Evolutionary conservation across 2,797 vertebrate genomes (phyloP).

Genomic region (Stomatorhinus walkeri): DNA sequence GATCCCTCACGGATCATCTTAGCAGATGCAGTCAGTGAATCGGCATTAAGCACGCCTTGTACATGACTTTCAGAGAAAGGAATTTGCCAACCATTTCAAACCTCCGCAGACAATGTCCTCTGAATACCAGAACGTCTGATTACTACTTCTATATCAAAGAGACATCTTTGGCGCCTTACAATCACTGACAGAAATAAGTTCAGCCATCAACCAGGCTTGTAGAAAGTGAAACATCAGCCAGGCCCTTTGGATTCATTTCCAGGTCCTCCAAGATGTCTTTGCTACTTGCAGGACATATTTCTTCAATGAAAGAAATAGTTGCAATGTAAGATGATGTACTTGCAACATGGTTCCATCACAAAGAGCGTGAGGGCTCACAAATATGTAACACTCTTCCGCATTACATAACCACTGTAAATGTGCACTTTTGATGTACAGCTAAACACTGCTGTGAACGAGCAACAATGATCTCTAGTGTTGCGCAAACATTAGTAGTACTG

Average conservation of each 20-base stretch:
- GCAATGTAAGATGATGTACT: not conserved
- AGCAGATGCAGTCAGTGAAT: not conserved
- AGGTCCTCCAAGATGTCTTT: not conserved
- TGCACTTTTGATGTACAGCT: not conserved
- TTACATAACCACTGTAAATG: not conserved
- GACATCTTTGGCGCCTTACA: not conserved
- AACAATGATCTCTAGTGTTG: not conserved
- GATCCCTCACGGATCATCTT: not conserved
- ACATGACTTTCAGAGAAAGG: not conserved
- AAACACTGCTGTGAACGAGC: not conserved
- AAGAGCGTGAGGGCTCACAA: not conserved
- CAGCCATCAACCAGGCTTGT: not conserved
- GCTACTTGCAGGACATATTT: not conserved
- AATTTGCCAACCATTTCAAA: not conserved
- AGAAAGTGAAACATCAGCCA: not conserved
- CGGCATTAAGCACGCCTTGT: not conserved
- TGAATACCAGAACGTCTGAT: not conserved
- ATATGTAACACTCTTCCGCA: not conserved
- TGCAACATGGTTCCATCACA: not conserved
- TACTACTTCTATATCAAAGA: not conserved
- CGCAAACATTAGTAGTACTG: not conserved
- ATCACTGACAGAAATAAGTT: not conserved
- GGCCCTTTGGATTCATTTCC: not conserved
- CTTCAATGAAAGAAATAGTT: not conserved
- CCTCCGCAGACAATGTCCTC: not conserved